phyloP scores from a whole-genome alignment of 2,113 vertebrate genomes.

The Oreochromis niloticus region DNA sequence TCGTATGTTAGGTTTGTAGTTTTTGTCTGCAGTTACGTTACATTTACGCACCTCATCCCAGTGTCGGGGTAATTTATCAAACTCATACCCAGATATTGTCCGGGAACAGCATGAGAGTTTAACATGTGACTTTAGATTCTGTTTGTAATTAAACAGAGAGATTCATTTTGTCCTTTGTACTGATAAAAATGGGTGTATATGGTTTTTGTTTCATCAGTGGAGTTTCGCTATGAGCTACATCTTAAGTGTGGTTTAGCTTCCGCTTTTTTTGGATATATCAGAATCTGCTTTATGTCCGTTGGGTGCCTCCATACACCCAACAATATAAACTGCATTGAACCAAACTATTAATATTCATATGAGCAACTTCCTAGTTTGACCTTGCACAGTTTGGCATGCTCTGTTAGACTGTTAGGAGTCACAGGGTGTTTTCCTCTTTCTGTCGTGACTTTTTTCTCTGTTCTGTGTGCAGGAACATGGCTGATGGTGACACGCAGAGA shows the following conservation, averaged over 20 bases:
- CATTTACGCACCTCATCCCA: neutral
- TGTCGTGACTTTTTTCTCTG: neutral
- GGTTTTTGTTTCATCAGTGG: neutral
- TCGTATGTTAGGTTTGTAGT: neutral
- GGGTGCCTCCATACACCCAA: neutral
- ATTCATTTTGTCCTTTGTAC: neutral
- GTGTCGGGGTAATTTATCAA: neutral
- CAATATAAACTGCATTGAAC: neutral
- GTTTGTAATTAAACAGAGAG: neutral
- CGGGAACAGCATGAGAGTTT: neutral
- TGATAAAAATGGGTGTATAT: neutral
- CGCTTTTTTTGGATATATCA: neutral
- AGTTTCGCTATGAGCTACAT: neutral
- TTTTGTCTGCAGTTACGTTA: neutral
- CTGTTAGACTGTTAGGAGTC: neutral
- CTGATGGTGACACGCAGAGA: neutral
- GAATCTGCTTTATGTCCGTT: neutral
- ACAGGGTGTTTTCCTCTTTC: neutral
- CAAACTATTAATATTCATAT: neutral
- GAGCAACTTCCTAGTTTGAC: neutral
- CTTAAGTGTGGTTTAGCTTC: neutral
- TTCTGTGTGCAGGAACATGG: conserved; percentile 31
- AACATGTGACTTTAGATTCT: neutral
- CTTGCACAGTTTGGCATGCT: neutral
- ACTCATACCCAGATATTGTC: neutral